phyloP scores from a whole-genome alignment of 2,797 vertebrate species.

The Mormyrus hasselquistii region DNA sequence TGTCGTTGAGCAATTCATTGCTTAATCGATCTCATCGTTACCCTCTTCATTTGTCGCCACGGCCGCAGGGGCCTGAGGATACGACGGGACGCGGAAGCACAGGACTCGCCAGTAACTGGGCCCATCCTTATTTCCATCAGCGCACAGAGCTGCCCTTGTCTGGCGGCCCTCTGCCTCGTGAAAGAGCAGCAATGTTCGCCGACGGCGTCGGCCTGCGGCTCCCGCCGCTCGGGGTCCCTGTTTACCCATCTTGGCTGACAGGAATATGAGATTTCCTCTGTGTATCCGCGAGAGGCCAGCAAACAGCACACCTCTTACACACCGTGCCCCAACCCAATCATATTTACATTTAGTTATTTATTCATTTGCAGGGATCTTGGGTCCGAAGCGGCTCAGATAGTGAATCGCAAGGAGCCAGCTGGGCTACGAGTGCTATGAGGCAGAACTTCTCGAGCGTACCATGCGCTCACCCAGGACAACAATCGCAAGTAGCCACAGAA shows the following conservation, averaged over 20 bases:
- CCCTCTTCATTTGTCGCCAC: background rate
- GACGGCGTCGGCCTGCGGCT: conserved; percentile 29
- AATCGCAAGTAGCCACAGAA: background rate
- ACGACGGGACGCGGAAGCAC: background rate
- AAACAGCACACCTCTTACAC: conserved; percentile 18
- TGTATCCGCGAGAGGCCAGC: conserved; percentile 33
- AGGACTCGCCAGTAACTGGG: background rate
- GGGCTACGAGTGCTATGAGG: background rate
- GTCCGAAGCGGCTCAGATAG: background rate
- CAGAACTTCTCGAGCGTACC: background rate
- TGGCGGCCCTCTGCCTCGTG: background rate
- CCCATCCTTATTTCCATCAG: background rate
- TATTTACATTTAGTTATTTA: background rate
- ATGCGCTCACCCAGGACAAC: background rate
- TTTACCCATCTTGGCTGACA: conserved; percentile 59
- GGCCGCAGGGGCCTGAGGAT: background rate
- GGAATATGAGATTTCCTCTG: conserved; percentile 62
- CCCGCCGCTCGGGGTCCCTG: conserved; percentile 48
- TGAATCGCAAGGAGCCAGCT: background rate
- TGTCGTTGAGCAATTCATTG: background rate
- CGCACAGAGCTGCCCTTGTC: conserved; percentile 22
- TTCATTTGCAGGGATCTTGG: background rate
- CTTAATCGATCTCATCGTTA: background rate
- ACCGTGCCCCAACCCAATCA: background rate
- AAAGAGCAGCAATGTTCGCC: conserved; percentile 45